Base-by-base conservation (phyloP, 2,113 vertebrate genomes). In the Gila orcuttii region DNA sequence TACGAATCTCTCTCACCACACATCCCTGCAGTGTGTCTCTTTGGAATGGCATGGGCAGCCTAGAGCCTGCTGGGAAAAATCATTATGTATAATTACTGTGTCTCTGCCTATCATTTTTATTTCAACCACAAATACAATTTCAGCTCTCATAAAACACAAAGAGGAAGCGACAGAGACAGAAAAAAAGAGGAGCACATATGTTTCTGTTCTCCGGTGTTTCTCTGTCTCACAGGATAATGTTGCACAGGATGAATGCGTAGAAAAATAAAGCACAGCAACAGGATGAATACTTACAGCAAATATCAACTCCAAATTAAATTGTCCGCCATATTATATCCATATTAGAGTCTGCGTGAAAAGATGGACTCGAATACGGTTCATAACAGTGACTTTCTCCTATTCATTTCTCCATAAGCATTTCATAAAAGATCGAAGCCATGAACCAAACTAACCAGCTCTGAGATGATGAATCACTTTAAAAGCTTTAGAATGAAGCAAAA, bases 1-100 rank as follows among this genome's bases (percentile, higher is more conserved):
- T 42, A 57, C 4, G 33, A 83, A 19, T 83, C 82, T 28, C 81
- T 83, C 68, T 69, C 12, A 11, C 45, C 21, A 21, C 42, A 33
- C 21, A 68, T 50, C 66, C 57, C 31, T 12, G 21, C 19, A 36
- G 55, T 66, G 19, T 36, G n/a, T 79, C 84, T 79, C 64, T 79
- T 57, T 21, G 50, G 62, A 79, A 68, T 52, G 83, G 81, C 82
- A 84, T 21, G 47, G 81, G 23, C 84, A 74, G 87, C 81, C 66
- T 62, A 50, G 64, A 71, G 31, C 39, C 75, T 57, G 69, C 79
- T 78, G 75, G 82, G 57, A 79, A 77, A 83, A 85, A 87, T 85
- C 78, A 89, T 85, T 89, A 87, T 74, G 80, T 85, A 74, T 89
- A 89, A 89, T 89, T 89, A 87, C 85, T 84, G 82, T 47, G 66